A percentile compares a stretch with the other conserved stretches of the same genome.
phyloP scores from a whole-genome alignment of 1,140 invertebrate genomes.

The Homalodisca vitripennis region DNA sequence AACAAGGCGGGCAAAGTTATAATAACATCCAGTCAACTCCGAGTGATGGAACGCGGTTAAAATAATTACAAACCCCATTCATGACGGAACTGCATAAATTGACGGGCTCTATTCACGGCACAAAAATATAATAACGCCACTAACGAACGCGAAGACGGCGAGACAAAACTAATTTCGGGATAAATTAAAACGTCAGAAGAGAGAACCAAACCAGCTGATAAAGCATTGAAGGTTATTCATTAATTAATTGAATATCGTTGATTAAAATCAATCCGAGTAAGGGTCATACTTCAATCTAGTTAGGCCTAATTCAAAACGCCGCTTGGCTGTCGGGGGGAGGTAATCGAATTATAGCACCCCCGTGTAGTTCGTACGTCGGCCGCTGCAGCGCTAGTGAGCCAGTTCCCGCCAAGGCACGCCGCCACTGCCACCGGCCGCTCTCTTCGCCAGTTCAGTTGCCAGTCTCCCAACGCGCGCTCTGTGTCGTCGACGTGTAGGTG shows the following conservation, averaged over 20 bases:
- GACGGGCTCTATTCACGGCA: neutral
- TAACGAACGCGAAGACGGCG: constrained; percentile 21
- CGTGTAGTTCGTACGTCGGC: neutral
- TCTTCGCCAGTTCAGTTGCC: neutral
- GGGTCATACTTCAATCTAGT: constrained; percentile 26
- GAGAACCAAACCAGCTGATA: neutral
- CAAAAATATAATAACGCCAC: constrained; percentile 11
- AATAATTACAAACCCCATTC: neutral
- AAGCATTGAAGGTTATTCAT: constrained; percentile 26
- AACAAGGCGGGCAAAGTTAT: neutral
- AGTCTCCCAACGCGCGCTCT: neutral
- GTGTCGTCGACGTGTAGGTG: neutral
- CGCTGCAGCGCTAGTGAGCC: neutral
- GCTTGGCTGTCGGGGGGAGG: constrained; percentile 21
- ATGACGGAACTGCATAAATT: neutral
- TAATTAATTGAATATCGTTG: constrained; percentile 27
- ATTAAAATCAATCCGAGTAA: constrained; percentile 25
- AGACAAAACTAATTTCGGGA: constrained; percentile 20
- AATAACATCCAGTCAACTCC: neutral
- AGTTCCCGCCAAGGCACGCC: neutral
- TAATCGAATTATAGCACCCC: constrained; percentile 22
- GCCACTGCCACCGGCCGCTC: neutral
- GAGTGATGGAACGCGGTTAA: neutral
- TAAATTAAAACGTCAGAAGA: constrained; percentile 26
- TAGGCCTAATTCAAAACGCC: constrained; percentile 25